Base-by-base conservation (phyloP, 2,113 vertebrate species). In the Dicaeum eximium region DNA sequence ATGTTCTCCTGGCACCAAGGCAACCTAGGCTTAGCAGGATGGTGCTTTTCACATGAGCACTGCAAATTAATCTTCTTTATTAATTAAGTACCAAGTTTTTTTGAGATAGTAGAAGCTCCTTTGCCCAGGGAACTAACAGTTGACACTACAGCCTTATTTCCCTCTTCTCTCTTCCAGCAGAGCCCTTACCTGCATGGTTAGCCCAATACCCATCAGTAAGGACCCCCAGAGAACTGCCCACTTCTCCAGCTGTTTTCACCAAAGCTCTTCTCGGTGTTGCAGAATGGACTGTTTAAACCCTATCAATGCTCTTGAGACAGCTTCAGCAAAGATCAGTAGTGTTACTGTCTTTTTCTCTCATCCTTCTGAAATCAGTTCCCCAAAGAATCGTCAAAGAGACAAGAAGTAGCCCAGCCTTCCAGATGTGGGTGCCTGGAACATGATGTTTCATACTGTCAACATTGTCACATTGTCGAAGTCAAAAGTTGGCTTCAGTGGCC, bases 1-100 rank as follows among this genome's bases (percentile, higher is more conserved):
- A 86, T 67, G 40, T 93, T 97, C 90, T 97, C 93, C 95, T 51
- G 30, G 77, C 86, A 86, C 74, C 51, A 92, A 97, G 73, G 92
- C 69, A 60, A 95, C 61, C 57, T 22, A 33, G 77, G 86, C 86
- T 95, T 31, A 89, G 81, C 48, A 69, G 89, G 82, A 62, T 92
- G 65, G 22, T 89, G 30, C 50, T 28, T 15, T 80, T 91, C 3
- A 7, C 9, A 3, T 37, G 44, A 85, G 31, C 44, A 44, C 47
- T 61, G 53, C 56, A 79, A 85, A 48, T 86, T 88, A 37, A 51
- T 92, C 45, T 30, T 64, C n/a, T n/a, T n/a, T n/a, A n/a, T n/a
- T n/a, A n/a, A n/a, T n/a, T n/a, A n/a, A 92, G 81, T 3, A 1
- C 0, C 22, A 80, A 16, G 3, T 0, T 10, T 54, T 80, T 94